phyloP scores from a whole-genome alignment of 2,113 vertebrate genomes.

The Nannobrachium achirus region DNA sequence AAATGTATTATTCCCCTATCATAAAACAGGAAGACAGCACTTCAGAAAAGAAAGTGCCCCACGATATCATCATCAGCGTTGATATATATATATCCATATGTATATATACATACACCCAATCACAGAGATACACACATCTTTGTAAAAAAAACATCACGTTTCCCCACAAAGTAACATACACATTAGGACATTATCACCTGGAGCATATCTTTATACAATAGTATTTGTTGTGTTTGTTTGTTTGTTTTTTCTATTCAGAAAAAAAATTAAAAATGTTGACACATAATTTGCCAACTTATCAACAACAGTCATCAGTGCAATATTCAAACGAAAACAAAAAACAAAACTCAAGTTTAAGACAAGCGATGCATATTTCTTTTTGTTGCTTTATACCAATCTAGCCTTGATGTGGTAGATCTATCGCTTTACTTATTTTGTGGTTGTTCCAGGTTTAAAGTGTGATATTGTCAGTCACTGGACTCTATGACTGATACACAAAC shows the following conservation, averaged over 20 bases:
- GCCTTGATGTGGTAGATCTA: constrained; percentile 56
- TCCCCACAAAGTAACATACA: constrained; percentile 77
- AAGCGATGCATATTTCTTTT: constrained; percentile 77
- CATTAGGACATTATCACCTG: constrained; percentile 79
- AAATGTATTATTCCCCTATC: constrained; percentile 84
- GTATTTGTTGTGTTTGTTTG: constrained; percentile 79
- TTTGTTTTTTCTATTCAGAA: constrained; percentile 77
- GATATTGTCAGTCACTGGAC: constrained; percentile 46
- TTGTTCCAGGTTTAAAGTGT: constrained; percentile 60
- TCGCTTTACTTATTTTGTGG: constrained; percentile 52
- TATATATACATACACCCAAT: constrained; percentile 77
- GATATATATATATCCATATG: constrained; percentile 63
- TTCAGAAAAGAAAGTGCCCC: constrained; percentile 80
- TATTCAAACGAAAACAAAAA: constrained; percentile 79
- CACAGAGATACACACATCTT: constrained; percentile 80
- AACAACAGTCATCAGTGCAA: constrained; percentile 92
- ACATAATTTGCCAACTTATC: constrained; percentile 77
- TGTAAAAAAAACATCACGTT: constrained; percentile 65
- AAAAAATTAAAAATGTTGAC: constrained; percentile 76
- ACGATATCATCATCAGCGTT: constrained; percentile 71
- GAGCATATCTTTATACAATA: constrained; percentile 83
- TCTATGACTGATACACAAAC: constrained; percentile 35
- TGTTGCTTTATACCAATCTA: constrained; percentile 74
- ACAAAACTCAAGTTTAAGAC: constrained; percentile 86
- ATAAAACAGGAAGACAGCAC: constrained; percentile 79